Evolutionary conservation across 2,888 invertebrate genomes (phyloP), one percentile per base, ranked within the genome.

Genomic region (Melinaea marsaeus): DNA sequence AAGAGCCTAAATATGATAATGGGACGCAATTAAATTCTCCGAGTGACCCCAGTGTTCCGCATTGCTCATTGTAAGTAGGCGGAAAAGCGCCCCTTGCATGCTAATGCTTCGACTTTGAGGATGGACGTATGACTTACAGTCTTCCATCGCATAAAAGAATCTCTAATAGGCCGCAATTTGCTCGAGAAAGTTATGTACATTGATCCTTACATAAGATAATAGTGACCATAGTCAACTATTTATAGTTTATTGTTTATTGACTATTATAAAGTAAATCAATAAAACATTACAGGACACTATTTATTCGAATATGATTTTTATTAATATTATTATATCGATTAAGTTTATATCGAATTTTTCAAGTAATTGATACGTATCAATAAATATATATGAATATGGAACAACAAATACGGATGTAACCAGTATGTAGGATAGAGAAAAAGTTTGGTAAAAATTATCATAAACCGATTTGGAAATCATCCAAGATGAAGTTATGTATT

Each of bases 1-100:
- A 88, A 88, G 88, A 90, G 85, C 85, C 90, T 88, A 86, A 89
- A 88, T 90, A 90, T 90, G 90, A 90, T 90, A 90, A 90, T 90
- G 86, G 89, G 84, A 85, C 86, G 86, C 89, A 90, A 90, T 90
- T 89, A 90, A 89, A 90, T 90, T 90, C 90, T 88, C 84, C 74
- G 75, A 84, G 88, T 85, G 90, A 85, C 84, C 85, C 80, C 72
- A 66, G 82, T 74, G 88, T 86, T 86, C 88, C 89, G 89, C 90
- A 87, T 89, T 81, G 89, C 84, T 85, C 88, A 90, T 89, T 80
- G 83, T 84, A 90, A 90, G 90, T 89, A 85, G 88, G 88, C 75
- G 78, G 74, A 71, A 78, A 70, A 76, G 70, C 75, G 78, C 78
- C 79, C 69, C 71, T 48, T 77, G 90, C 85, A 90, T 90, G 86